Base-by-base conservation (phyloP, 2,888 invertebrate species). In the Cephus rjabovi region DNA sequence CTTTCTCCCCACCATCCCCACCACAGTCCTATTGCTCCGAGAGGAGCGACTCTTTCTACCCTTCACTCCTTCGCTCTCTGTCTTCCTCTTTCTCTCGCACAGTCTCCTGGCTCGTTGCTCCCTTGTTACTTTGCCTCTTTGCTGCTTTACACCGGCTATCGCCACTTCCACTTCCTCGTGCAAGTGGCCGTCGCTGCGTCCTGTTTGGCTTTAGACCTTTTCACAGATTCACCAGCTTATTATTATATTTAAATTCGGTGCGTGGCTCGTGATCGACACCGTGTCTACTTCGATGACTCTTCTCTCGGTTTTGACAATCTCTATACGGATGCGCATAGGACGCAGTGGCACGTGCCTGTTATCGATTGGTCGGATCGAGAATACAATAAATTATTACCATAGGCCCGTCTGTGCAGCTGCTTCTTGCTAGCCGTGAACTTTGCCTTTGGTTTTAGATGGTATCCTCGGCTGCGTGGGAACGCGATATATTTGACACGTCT, bases 1-100 rank as follows among this genome's bases (percentile, higher is more conserved):
- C 75, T 77, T 34, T 34, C 33, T n/a, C 77, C 74, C 69, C 77
- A 75, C 75, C 77, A 15, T 40, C 40, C 75, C 74, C 69, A 37
- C 40, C 15, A 40, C 40, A 15, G 15, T 6, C 1, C 40, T 15
- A 40, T 40, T 40, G 40, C 40, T 40, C 40, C 12, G 40, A 40
- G 40, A 40, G 40, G 34, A 69, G 35, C 76, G 69, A 70, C 69
- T 70, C 35, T 69, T n/a, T 76, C 70, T 68, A 34, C 37, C 12
- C 11, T n/a, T 68, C 56, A 12, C 34, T 76, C 12, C 11, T n/a
- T 68, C 56, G 11, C 34, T 76, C 35, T 34, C 15, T 40, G 23
- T 56, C 56, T 56, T 23, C 56, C 56, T 23, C 23, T 56, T 23
- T 56, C 56, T 23, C 56, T 56, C 56, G 2, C 56, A 40, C 15